Evolutionary conservation across 2,113 vertebrate genomes (phyloP), one percentile per base, ranked within the genome.

Genomic region (Thryonomys swinderianus): DNA sequence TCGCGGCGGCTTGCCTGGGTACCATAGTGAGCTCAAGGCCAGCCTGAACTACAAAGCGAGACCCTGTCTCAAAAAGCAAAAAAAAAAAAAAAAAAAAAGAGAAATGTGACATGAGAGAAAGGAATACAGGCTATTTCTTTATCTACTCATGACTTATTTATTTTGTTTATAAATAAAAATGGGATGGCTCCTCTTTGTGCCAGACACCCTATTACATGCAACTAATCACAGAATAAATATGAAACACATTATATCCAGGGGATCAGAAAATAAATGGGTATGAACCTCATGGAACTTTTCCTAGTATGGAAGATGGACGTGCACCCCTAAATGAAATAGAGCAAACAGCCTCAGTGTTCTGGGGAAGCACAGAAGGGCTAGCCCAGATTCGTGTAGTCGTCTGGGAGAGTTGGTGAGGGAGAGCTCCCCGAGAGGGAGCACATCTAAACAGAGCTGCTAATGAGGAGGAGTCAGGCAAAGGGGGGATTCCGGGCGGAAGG

Each of bases 81-180:
- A 69, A 95, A 45, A n/a, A 81, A 16, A 78, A 8, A 85, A 42
- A 74, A 89, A 86, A 69, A 95, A 45, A n/a, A 81, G 30, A 78
- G 17, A 85, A 42, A 10, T 37, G n/a, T 80, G 37, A 51, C 40
- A 51, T 80, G 7, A 18, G 67, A 53, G n/a, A 89, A 76, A 96
- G 30, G 34, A 62, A 5, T 69, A 79, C 32, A 93, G 76, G 71
- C 42, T 71, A 1, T 88, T 93, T 73, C 25, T 80, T 82, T 25
- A 73, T 71, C 88, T 87, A 69, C 40, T 76, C 25, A 51, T 91
- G 88, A 84, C 61, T 95, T 92, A 69, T 59, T 92, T n/a, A 32
- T 95, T 85, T 88, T 69, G 48, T 93, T 88, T 78, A 71, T 55
- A 82, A 62, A 59, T 57, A 90, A 59, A 30, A 55, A 23, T 78